phyloP scores from a whole-genome alignment of 2,797 vertebrate genomes.

The Acanthurus leucopareius region DNA sequence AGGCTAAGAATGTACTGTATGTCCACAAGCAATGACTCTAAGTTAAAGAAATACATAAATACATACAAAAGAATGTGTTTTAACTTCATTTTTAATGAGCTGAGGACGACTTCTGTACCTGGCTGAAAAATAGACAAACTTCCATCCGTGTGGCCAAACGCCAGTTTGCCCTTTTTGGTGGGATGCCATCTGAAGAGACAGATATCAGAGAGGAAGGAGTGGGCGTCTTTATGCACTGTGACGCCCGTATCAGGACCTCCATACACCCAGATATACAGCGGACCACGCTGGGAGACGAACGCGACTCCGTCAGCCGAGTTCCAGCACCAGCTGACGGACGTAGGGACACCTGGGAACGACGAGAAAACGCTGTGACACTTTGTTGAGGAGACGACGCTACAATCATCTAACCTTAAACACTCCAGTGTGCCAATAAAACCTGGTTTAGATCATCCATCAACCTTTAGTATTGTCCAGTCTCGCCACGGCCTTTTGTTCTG shows the following conservation, averaged over 20 bases:
- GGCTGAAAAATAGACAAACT: constrained; percentile 96
- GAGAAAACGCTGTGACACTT: constrained; percentile 1
- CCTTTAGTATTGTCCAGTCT: constrained; percentile 90
- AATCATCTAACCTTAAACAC: background rate
- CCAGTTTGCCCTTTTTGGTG: constrained; percentile 92
- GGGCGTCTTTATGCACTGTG: constrained; percentile 93
- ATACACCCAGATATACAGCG: constrained; percentile 93
- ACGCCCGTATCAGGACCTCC: constrained; percentile 90
- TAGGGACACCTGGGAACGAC: constrained; percentile 87
- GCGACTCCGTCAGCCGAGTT: constrained; percentile 90
- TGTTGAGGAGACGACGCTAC: background rate
- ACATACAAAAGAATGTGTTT: background rate
- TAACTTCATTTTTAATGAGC: background rate
- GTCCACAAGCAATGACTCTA: background rate
- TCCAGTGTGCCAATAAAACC: background rate
- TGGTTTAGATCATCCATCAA: constrained; percentile 13
- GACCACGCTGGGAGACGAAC: constrained; percentile 94
- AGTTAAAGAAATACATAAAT: background rate
- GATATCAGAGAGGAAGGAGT: constrained; percentile 96
- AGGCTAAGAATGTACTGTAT: background rate
- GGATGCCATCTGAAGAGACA: constrained; percentile 96
- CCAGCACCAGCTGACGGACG: constrained; percentile 96
- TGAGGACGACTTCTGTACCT: constrained; percentile 77
- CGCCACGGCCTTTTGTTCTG: constrained; percentile 92
- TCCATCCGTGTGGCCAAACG: constrained; percentile 95